phyloP scores from a whole-genome alignment of 2,888 invertebrate genomes.

The Saturnia pavonia region DNA sequence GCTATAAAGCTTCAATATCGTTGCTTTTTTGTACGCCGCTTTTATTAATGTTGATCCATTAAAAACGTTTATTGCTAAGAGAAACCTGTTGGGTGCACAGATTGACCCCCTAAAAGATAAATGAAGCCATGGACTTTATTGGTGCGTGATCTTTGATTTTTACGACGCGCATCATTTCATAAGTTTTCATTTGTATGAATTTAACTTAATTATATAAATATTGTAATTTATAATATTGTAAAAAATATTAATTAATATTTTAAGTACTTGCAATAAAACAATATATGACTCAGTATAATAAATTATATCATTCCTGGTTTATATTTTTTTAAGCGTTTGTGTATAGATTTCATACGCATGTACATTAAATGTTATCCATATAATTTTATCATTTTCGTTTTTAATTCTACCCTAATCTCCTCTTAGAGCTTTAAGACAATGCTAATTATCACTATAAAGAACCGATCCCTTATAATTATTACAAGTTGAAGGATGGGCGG shows the following conservation, averaged over 20 bases:
- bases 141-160: conserved; percentile 49
- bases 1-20: conserved; percentile 41
- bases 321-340: neutral
- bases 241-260: neutral
- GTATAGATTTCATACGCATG: neutral
- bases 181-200: conserved; percentile 45
- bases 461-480: conserved; percentile 54
- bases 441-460: conserved; percentile 46
- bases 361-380: too few species aligned
- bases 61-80: conserved; percentile 63
- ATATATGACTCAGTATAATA: neutral
- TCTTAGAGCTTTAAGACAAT: conserved; percentile 9
- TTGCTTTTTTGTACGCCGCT: conserved; percentile 55
- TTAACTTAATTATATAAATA: conserved; percentile 40
- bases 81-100: conserved; percentile 64
- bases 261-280: conserved; percentile 1
- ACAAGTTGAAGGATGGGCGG: conserved; percentile 51
- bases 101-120: conserved; percentile 58
- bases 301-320: neutral
- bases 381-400: neutral
- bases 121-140: conserved; percentile 61
- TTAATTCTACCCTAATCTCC: neutral
- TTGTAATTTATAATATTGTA: conserved; percentile 29
- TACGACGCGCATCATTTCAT: conserved; percentile 54
- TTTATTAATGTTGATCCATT: conserved; percentile 74